Base-by-base conservation (phyloP, 1,140 invertebrate genomes). In the Triops cancriformis region DNA sequence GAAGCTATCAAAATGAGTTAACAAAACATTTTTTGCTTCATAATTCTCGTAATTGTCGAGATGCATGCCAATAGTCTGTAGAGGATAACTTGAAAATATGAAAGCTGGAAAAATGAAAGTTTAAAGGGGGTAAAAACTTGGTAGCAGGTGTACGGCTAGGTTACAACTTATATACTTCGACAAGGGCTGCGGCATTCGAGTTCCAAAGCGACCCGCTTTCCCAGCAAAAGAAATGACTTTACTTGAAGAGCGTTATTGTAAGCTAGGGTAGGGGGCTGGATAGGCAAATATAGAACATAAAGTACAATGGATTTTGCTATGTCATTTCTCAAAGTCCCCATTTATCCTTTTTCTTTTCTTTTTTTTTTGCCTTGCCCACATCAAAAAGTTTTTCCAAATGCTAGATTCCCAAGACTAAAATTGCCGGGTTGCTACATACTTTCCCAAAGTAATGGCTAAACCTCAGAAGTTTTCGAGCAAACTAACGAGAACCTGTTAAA, bases 261-360 rank as follows among this genome's bases (percentile, higher is more conserved):
- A 23, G 51, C 23, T 64, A n/a, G 51, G 0, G 23, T 64, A 64
- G 51, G 51, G 51, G 51, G 51, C 51, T 23, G 23, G 51, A 64
- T 23, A 64, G 51, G 51, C 14, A 64, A 64, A 64, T 64, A 64
- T 64, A 64, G 51, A 64, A 64, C 51, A 64, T 23, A 64, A 64
- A 64, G 51, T 64, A 64, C 9, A 64, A 64, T 18, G 51, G 51
- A 64, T 64, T 64, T 64, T 23, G 51, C 51, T 23, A 14, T 18
- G 51, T 64, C 51, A 64, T 64, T 64, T 64, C 23, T 64, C 14
- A 64, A 6, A 64, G 51, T 23, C 51, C 51, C 51, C 51, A n/a
- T 64, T 64, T 37, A 37, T 37, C 31, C 31, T 37, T 37, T 37
- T 37, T 37, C 31, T 64, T 64, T n/a, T 64, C 23, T 64, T 64